phyloP scores from a whole-genome alignment of 2,113 vertebrate genomes.

The Condylura cristata region DNA sequence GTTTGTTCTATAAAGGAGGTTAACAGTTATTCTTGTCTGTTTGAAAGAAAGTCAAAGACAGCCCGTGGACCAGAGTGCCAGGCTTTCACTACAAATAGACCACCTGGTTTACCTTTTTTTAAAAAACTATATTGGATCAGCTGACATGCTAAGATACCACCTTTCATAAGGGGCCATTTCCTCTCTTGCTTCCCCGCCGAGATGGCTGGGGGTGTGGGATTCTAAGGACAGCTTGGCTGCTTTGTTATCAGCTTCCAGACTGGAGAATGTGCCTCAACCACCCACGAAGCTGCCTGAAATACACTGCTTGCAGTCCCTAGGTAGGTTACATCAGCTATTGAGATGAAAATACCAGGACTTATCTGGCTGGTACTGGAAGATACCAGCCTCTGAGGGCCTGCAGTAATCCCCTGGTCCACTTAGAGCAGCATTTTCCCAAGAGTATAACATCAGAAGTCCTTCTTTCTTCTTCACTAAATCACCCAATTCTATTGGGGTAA shows the following conservation, averaged over 20 bases:
- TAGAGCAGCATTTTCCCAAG: neutral
- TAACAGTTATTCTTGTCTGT: neutral
- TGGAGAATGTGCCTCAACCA: neutral
- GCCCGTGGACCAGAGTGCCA: neutral
- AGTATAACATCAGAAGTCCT: neutral
- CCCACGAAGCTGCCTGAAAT: neutral
- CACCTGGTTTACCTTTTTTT: neutral
- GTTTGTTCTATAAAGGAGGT: neutral
- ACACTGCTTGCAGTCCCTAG: neutral
- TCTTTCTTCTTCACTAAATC: constrained; percentile 53
- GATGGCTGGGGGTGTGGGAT: neutral
- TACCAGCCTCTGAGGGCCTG: neutral
- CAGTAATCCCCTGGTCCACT: neutral
- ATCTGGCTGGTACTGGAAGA: neutral
- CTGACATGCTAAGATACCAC: neutral
- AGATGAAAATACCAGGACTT: neutral
- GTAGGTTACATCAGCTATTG: neutral
- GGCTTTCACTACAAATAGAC: neutral
- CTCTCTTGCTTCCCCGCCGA: neutral
- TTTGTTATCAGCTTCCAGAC: neutral
- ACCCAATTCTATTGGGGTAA: constrained; percentile 12
- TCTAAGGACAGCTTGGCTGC: neutral
- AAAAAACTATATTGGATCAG: neutral
- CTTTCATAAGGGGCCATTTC: neutral
- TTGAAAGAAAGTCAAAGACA: neutral